Base-by-base conservation (phyloP, 2,113 vertebrate species). In the Heterotilapia buettikoferi region DNA sequence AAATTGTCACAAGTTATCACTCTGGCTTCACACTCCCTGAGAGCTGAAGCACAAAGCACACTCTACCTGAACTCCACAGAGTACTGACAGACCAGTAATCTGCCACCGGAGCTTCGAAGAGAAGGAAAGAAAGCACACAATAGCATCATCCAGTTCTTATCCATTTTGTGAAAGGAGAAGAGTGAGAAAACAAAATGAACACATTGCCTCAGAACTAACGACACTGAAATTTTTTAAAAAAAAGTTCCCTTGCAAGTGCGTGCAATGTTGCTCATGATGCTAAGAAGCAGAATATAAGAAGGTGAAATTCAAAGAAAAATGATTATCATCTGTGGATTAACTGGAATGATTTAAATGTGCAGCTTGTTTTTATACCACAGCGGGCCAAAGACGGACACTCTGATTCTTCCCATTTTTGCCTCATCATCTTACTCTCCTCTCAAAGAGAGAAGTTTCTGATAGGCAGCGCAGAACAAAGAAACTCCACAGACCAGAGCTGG, bases 121-220 rank as follows among this genome's bases (percentile, higher is more conserved):
- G 24, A 89, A 84, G 82, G 45, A 88, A 61, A 90, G 83, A 87
- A 71, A 57, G 54, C 68, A 83, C 86, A 93, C 87, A 94, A 88
- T 73, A 86, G 89, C 84, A 94, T 91, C 90, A 86, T 86, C 79
- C 80, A 80, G 89, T 90, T 90, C 88, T 90, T 82, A 92, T 90
- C 86, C 89, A 89, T 89, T 91, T 73, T 88, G 86, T 80, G 79
- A 86, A 52, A 53, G 84, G 68, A 88, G 84, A 90, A 78, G 61
- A 92, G 89, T 92, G 85, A 83, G 84, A 89, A 91, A 85, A 68
- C 53, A 88, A 90, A 92, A 89, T 45, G 68, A 93, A 89, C 84
- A 85, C 83, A 54, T 21, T 73, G 53, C 84, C 76, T 90, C 87
- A 63, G 53, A 61, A 56, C 79, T 36, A 2, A 45, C 57, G 79